Percentiles rank a stretch among this genome's conserved stretches.
Conservation (phyloP, 1,140 invertebrate species). For the Trichonephila clavata region DNA sequence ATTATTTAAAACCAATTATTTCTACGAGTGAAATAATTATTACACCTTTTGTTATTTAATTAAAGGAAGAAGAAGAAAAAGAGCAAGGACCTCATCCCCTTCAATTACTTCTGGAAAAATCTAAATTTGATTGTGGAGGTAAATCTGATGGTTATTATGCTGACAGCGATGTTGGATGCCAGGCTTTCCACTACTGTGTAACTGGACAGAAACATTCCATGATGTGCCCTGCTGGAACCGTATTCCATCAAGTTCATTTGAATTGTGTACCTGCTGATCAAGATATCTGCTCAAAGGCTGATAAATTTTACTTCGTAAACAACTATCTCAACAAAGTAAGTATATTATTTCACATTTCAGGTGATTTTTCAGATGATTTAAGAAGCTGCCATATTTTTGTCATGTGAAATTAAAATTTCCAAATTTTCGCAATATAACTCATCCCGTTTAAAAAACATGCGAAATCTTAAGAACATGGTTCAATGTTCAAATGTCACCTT, state of each 20-base stretch:
- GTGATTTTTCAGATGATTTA: too few relatives aligned
- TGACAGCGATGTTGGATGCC: conserved; percentile 92
- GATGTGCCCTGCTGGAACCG: conserved; percentile 95
- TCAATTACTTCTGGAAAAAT: conserved; percentile 88
- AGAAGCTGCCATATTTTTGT: too few relatives aligned
- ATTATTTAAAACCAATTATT: not conserved
- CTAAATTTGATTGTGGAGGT: conserved; percentile 89
- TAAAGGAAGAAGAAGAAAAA: conserved; percentile 85
- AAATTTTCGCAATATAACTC: too few relatives aligned
- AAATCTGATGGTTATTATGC: conserved; percentile 95
- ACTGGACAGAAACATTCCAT: conserved; percentile 91
- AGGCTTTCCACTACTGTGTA: conserved; percentile 96
- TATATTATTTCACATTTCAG: not conserved
- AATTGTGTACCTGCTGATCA: conserved; percentile 95
- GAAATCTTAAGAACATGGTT: too few relatives aligned
- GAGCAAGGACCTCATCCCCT: conserved; percentile 92
- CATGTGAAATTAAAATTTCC: too few relatives aligned
- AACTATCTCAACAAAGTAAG: conserved; percentile 93
- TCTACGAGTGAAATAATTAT: not conserved
- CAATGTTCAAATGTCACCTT: not conserved
- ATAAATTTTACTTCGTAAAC: conserved; percentile 95
- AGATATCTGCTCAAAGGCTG: conserved; percentile 93
- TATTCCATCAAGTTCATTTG: conserved; percentile 94
- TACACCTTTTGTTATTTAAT: not conserved
- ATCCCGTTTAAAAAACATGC: too few relatives aligned